Evolutionary conservation across 2,113 vertebrate species (phyloP).

Genomic region (Labrus mixtus): DNA sequence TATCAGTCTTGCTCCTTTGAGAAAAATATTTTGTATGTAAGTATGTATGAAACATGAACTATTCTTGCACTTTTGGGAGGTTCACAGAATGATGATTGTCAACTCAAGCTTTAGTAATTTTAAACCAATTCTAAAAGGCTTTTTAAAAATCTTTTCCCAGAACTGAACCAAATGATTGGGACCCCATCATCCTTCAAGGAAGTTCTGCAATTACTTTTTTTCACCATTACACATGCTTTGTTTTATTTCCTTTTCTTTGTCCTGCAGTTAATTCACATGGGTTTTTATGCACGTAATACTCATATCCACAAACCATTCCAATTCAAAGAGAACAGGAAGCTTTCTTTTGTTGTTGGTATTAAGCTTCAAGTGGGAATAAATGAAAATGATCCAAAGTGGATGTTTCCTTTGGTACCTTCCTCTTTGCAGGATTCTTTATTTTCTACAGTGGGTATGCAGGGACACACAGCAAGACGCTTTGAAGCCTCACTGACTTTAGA

Average conservation of each 20-base stretch:
- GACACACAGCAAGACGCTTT: not conserved
- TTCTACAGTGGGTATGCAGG: not conserved
- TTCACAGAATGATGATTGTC: no score
- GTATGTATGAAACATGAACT: no score
- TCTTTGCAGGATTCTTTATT: not conserved
- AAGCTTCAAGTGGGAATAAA: constrained; percentile 4
- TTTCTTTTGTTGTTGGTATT: not conserved
- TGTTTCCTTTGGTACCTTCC: constrained; percentile 41
- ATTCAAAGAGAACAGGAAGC: not conserved
- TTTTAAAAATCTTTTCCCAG: not conserved
- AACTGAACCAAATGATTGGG: not conserved
- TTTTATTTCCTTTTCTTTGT: not conserved
- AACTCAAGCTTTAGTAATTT: no score
- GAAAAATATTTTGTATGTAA: no score
- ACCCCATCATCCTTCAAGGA: not conserved
- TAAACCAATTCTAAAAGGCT: no score
- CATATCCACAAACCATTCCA: not conserved
- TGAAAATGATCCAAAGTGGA: not conserved
- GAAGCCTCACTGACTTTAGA: not conserved
- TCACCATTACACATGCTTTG: not conserved
- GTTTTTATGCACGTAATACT: not conserved
- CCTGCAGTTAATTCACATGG: not conserved
- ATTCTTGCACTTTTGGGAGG: no score
- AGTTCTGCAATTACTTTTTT: not conserved
- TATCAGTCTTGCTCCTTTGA: no score